Percentiles rank a stretch among this genome's conserved stretches.
Conservation (phyloP, 2,113 vertebrate species). For the Dipodomys merriami region DNA sequence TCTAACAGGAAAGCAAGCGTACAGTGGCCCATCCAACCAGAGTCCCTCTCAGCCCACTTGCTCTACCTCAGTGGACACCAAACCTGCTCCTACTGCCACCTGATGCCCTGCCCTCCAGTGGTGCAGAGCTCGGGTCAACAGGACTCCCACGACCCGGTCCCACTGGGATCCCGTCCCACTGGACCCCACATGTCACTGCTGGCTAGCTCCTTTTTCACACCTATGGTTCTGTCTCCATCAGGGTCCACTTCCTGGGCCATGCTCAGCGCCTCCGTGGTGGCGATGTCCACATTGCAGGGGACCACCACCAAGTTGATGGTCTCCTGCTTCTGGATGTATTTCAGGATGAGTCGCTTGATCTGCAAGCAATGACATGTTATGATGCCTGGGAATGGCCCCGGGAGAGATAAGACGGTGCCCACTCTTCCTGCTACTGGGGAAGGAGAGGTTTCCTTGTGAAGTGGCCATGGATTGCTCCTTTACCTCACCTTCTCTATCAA, state of each 20-base stretch:
- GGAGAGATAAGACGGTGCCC: no score
- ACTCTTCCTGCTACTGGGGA: no score
- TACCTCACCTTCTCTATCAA: neutral
- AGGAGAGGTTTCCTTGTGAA: neutral
- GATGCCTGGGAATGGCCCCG: accelerated
- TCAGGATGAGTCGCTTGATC: constrained; percentile 91
- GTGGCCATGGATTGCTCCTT: neutral
- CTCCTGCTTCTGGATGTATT: constrained; percentile 89
- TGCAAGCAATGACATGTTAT: constrained; percentile 70
- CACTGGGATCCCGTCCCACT: accelerated
- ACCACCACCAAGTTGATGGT: constrained; percentile 94
- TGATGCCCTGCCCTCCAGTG: neutral
- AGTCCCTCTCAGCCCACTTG: accelerated
- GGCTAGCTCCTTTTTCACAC: constrained; percentile 77
- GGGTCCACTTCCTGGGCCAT: constrained; percentile 94
- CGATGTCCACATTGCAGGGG: constrained; percentile 94
- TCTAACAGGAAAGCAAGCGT: neutral
- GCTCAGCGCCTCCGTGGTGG: constrained; percentile 93
- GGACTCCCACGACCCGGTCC: no score
- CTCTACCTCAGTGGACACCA: neutral
- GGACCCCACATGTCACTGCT: neutral
- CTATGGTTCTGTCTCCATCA: constrained; percentile 91
- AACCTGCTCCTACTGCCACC: no score
- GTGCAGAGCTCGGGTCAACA: no score
- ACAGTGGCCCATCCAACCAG: neutral